Conservation (phyloP, 2,888 invertebrate genomes). For the Xanthia togata region DNA sequence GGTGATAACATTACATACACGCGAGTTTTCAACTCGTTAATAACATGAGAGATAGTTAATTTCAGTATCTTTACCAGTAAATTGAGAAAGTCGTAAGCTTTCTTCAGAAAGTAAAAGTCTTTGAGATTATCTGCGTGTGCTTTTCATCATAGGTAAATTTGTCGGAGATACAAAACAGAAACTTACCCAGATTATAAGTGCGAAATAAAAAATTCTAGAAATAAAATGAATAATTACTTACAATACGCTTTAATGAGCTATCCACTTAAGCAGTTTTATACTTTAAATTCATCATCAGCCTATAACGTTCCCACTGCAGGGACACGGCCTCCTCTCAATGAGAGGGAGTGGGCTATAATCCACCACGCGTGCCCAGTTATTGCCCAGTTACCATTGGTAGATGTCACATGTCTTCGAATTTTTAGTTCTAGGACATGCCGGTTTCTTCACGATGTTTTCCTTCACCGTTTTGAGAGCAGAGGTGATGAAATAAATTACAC, state of each 20-base stretch:
- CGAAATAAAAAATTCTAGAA: not conserved
- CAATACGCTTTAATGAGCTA: too few species aligned
- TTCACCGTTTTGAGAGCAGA: too few species aligned
- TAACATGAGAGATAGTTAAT: constrained; percentile 31
- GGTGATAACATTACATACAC: constrained; percentile 30
- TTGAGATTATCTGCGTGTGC: constrained; percentile 1
- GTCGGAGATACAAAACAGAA: not conserved
- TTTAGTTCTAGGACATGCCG: too few species aligned
- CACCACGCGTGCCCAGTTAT: too few species aligned
- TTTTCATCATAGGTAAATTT: constrained; percentile 4
- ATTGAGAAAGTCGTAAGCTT: constrained; percentile 28
- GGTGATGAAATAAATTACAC: too few species aligned
- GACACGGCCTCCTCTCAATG: too few species aligned
- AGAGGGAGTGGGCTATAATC: too few species aligned
- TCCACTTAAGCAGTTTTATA: not conserved
- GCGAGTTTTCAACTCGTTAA: constrained; percentile 31
- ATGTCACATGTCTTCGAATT: too few species aligned
- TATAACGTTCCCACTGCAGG: too few species aligned
- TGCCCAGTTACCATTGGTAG: too few species aligned
- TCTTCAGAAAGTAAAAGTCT: constrained; percentile 30
- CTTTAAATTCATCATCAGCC: too few species aligned
- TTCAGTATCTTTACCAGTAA: constrained; percentile 26
- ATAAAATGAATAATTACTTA: not conserved
- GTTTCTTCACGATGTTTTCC: too few species aligned
- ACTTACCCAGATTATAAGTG: not conserved